Evolutionary conservation across 2,797 vertebrate genomes (phyloP).

Genomic region (Xiphophorus birchmanni): DNA sequence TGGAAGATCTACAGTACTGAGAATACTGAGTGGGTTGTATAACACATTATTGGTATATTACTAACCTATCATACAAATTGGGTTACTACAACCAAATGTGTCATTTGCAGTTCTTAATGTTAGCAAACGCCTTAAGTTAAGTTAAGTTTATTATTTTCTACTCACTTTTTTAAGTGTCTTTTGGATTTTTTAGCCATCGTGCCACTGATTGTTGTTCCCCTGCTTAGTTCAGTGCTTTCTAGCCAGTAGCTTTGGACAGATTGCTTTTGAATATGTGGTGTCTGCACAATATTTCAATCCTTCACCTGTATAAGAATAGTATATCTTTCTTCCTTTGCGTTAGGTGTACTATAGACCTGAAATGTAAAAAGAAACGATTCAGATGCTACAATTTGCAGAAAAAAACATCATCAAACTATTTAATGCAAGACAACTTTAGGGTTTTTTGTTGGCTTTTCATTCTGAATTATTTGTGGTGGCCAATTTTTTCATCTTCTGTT

Average conservation of each 20-base stretch:
- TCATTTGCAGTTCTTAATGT: neutral
- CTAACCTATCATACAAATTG: neutral
- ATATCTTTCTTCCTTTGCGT: neutral
- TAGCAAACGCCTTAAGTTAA: neutral
- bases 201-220: neutral
- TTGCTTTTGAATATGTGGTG: neutral
- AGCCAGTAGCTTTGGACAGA: neutral
- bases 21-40: too few relatives aligned
- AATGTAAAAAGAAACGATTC: neutral
- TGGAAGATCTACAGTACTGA: neutral
- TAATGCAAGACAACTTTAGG: neutral
- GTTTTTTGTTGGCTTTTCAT: neutral
- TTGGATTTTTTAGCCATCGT: neutral
- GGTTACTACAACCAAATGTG: neutral
- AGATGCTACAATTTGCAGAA: neutral
- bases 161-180: neutral
- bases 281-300: neutral
- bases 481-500: neutral
- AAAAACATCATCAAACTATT: neutral
- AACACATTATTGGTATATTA: neutral
- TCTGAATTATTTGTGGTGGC: neutral
- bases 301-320: neutral
- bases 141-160: neutral
- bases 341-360: neutral
- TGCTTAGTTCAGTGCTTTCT: neutral